Percentiles rank a stretch among this genome's conserved stretches.
These are phyloP conservation scores for Therioaphis trifolii DNA, from an alignment of 2,888 invertebrate species.

Conservation along the genomic window DNA sequence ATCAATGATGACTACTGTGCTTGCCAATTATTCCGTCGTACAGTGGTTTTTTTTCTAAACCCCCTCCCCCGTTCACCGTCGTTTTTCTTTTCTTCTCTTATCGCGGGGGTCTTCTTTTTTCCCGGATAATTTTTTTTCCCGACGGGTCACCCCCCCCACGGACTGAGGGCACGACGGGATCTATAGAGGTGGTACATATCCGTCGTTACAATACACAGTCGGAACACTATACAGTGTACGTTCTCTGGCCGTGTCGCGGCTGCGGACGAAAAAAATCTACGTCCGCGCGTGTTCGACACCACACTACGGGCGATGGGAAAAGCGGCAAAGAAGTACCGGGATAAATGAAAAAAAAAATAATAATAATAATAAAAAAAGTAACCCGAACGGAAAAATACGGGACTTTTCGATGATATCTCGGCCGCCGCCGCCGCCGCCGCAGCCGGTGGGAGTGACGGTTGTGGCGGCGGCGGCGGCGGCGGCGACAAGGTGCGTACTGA, in stretches of 20 bases:
- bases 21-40: slow-evolving; percentile 54
- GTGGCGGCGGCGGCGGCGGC: slow-evolving; percentile 17
- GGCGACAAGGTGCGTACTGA: slow-evolving; percentile 61
- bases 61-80: no score
- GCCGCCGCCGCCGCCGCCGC: slow-evolving; percentile 2
- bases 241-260: not conserved
- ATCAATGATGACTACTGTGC: slow-evolving; percentile 51
- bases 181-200: no score
- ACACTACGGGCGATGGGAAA: no score
- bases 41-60: slow-evolving; percentile 5
- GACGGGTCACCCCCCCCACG: no score
- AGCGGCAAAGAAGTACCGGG: no score
- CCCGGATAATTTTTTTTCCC: not conserved
- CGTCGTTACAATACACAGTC: no score
- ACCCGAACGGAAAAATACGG: slow-evolving; percentile 13
- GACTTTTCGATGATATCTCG: not conserved
- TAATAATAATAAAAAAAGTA: not conserved
- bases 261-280: not conserved
- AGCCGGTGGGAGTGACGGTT: slow-evolving; percentile 13
- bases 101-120: not conserved
- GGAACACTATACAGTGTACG: not conserved
- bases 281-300: no score
- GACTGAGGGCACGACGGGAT: no score
- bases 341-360: not conserved
- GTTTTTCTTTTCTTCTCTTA: not conserved